Base-by-base conservation (phyloP, 2,797 vertebrate species). In the Catamblyrhynchus diadema region DNA sequence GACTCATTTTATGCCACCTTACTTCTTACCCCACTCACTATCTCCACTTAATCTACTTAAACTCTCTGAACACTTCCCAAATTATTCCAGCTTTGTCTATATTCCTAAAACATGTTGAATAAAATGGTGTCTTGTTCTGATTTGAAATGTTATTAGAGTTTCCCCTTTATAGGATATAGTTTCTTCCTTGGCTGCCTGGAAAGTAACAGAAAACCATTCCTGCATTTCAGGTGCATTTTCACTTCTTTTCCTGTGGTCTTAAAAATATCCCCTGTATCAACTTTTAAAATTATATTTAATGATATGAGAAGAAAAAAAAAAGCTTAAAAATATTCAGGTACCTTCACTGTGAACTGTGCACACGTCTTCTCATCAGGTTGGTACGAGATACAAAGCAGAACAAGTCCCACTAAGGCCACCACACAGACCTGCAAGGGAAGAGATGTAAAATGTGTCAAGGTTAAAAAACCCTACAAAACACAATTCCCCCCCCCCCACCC, bases 281-380 rank as follows among this genome's bases (percentile, higher is more conserved):
- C n/a, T 85, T 74, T 75, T 78, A 35, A 62, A 18, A 47, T 86
- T 77, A 42, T 37, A 64, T 62, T 86, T 88, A 81, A 89, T 3
- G 2, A 50, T 24, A 53, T 9, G 25, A 56, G 18, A 69, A 22
- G 23, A 30, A 47, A 84, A 88, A 6, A 57, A 28, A 12, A 9
- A 57, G 4, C 8, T 56, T 18, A 8, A 0, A 9, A 74, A 93
- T 53, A 24, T 39, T 41, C 27, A 77, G 96, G 97, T 97, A 99
- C 99, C 98, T 99, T 99, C 95, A 98, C 97, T 56, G 98, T 96
- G 96, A 99, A 99, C 59, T 99, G 99, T 69, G 97, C 64, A 32
- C 98, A 98, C 0, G 98, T 98, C 95, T 97, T 98, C 97, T 99
- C 99, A 8, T 99, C 99, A 0, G 99, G 98, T 56, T 98, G 97